Evolutionary conservation across 2,113 vertebrate genomes (phyloP), one percentile per base, ranked within the genome.

Genomic region (Aviceda subcristata): DNA sequence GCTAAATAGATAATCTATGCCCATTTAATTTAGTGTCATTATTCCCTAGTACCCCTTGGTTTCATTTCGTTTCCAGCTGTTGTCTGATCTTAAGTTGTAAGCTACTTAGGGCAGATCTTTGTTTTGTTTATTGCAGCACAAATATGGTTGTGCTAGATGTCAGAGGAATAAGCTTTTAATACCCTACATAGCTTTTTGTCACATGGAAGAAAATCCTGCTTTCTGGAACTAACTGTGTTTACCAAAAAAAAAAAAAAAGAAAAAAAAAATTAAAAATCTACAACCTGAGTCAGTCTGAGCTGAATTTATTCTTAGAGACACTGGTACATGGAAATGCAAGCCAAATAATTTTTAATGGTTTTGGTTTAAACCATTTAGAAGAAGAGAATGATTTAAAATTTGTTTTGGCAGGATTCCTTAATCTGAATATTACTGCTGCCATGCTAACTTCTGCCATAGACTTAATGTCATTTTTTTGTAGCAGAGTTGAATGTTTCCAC

Each of bases 341-440:
- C 75, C 68, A 87, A 87, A 94, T 93, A 88, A 38, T 87, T 97
- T 95, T 83, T 85, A 77, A 79, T 95, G 2, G 64, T 63, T 91
- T 92, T 82, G 64, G 23, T 76, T 97, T 88, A 91, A 96, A 88
- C n/a, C 32, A 88, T 88, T 86, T 73, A 59, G 41, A 90, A 80
- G 68, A 95, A 87, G 60, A 93, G 69, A 93, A 96, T 92, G 5
- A 91, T 94, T 85, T 90, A 77, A 79, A 97, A 95, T 92, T 78
- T 91, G 62, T 86, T 92, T 91, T 97, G 97, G 91, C 94, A 94
- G 93, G n/a, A 56, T 94, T 92, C 57, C 69, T 97, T 97, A 60
- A 81, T 97, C 57, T 96, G 74, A 94, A 50, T 96, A 64, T 87
- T 94, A 69, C 57, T 91, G 86, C 90, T 95, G 91, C 79, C 92